Conservation (phyloP, 2,113 vertebrate species). For the Ursus arctos region DNA sequence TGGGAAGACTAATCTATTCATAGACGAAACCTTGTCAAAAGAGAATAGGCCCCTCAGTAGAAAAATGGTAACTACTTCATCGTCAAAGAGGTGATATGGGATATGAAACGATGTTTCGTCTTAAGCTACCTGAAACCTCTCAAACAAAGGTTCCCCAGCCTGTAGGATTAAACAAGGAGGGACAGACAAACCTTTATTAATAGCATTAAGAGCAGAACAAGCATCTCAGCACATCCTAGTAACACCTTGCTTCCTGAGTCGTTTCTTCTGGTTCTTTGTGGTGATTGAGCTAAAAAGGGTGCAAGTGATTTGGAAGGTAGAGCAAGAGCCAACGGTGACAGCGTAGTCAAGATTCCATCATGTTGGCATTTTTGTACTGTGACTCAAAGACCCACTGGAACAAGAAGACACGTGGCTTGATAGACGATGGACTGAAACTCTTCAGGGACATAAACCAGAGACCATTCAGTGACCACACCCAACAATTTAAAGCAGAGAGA, state of each 20-base stretch:
- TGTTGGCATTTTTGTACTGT: not conserved
- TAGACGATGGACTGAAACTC: slow-evolving; percentile 93
- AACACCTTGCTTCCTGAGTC: not conserved
- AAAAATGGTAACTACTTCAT: not conserved
- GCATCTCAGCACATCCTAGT: not conserved
- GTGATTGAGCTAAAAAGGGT: not conserved
- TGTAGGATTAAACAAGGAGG: not conserved
- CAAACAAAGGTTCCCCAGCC: not conserved
- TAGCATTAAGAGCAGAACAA: not conserved
- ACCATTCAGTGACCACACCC: slow-evolving; percentile 95
- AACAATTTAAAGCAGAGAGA: slow-evolving; percentile 96
- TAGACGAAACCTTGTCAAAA: not conserved
- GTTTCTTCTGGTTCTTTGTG: not conserved
- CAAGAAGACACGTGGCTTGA: slow-evolving; percentile 93
- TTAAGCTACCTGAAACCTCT: not conserved
- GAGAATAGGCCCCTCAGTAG: not conserved
- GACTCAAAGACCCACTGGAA: not conserved
- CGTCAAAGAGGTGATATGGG: not conserved
- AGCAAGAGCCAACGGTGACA: not conserved
- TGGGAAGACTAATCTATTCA: slow-evolving; percentile 30
- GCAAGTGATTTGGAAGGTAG: not conserved
- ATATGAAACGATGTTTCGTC: not conserved
- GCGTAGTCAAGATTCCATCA: accelerated
- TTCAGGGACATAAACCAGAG: slow-evolving; percentile 97
- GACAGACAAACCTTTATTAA: not conserved